A percentile compares a stretch with the other conserved stretches of the same genome.
These are phyloP conservation scores for Zhengitettix transpicula DNA, from an alignment of 2,888 invertebrate genomes.

Conservation along the genomic window DNA sequence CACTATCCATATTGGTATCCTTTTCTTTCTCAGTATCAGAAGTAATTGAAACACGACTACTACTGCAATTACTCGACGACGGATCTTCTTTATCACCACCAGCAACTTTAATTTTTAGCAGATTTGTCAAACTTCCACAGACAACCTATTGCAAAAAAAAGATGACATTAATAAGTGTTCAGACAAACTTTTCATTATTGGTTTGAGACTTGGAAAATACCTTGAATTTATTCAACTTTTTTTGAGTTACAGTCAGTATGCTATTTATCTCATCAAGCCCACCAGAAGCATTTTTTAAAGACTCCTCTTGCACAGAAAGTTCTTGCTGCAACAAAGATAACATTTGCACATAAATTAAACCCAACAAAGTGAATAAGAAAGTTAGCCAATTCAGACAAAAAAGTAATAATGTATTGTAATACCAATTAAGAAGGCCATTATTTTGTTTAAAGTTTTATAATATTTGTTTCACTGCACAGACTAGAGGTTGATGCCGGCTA, in stretches of 20 bases:
- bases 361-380: neutral
- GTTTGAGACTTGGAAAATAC: constrained; percentile 24
- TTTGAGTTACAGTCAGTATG: constrained; percentile 65
- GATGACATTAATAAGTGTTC: neutral
- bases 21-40: neutral
- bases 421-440: no score
- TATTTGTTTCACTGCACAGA: no score
- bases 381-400: no score
- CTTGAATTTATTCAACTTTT: constrained; percentile 72
- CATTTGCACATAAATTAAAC: neutral
- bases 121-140: constrained; percentile 55
- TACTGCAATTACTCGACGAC: constrained; percentile 3
- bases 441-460: no score
- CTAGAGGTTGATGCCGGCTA: no score
- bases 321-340: constrained; percentile 30
- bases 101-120: constrained; percentile 37
- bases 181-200: neutral
- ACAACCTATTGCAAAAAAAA: constrained; percentile 34
- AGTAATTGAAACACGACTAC: neutral
- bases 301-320: constrained; percentile 44
- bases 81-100: neutral
- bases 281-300: constrained; percentile 42
- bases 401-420: no score
- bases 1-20: no score
- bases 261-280: constrained; percentile 67